Percentiles rank a stretch among this genome's conserved stretches.
Evolutionary conservation across 1,140 invertebrate genomes (phyloP).

Genomic region (Wiebesia pumilae): DNA sequence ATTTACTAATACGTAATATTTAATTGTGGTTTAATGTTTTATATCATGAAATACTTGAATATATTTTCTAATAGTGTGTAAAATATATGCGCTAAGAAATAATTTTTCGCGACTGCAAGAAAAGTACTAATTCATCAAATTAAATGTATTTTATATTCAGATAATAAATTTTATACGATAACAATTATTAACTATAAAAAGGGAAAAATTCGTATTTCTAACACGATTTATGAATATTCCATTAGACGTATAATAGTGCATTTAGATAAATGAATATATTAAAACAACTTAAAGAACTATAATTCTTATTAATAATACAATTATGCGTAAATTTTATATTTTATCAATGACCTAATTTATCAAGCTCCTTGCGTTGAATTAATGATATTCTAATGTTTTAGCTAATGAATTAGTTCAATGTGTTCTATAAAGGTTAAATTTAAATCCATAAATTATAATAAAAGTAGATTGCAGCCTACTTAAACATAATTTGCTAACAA

Average conservation of each 20-base stretch:
- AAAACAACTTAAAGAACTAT: not conserved
- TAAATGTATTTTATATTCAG: not conserved
- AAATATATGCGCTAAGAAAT: not conserved
- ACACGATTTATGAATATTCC: not conserved
- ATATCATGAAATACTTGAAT: not conserved
- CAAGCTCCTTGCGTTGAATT: not conserved
- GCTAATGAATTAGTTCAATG: not conserved
- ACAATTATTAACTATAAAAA: not conserved
- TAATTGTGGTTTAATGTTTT: not conserved
- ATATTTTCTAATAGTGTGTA: not conserved
- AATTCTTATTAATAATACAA: not conserved
- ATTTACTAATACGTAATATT: not conserved
- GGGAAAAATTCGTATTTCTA: not conserved
- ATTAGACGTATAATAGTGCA: not conserved
- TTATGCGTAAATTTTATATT: not conserved
- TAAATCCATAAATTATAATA: constrained; percentile 30
- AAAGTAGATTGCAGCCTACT: not conserved
- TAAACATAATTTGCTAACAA: constrained; percentile 41
- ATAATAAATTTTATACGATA: not conserved
- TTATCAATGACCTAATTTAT: not conserved
- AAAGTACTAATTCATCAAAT: not conserved
- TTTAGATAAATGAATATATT: not conserved
- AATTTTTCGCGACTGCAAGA: not conserved
- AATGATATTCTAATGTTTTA: not conserved
- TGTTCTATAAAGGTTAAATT: not conserved